phyloP scores from a whole-genome alignment of 1,140 invertebrate species.

The Anagrus nilaparvatae region DNA sequence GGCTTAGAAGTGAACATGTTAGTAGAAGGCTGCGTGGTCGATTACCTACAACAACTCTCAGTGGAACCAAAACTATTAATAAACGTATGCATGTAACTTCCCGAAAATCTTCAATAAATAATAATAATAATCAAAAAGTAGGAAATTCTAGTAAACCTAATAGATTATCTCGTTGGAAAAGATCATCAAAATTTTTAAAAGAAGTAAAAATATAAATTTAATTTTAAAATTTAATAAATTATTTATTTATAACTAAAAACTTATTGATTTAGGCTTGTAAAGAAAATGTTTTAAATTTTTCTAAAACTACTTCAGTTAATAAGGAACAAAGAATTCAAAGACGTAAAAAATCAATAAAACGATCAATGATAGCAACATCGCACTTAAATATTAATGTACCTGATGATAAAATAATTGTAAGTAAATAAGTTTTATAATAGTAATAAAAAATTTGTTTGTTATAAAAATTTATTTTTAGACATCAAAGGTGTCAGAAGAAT shows the following conservation, averaged over 20 bases:
- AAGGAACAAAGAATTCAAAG: constrained; percentile 33
- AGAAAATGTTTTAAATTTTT: constrained; percentile 41
- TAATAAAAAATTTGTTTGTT: not conserved
- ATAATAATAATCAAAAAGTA: constrained; percentile 31
- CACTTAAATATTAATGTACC: constrained; percentile 30
- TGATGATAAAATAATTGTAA: constrained; percentile 32
- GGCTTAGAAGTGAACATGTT: constrained; percentile 39
- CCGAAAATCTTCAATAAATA: constrained; percentile 33
- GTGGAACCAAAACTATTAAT: constrained; percentile 24
- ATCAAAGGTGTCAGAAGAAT: constrained; percentile 35
- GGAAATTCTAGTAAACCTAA: constrained; percentile 33
- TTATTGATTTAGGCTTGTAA: constrained; percentile 34
- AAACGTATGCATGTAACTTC: constrained; percentile 29
- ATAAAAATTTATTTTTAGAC: constrained; percentile 1
- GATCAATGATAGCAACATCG: constrained; percentile 39
- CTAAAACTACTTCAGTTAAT: constrained; percentile 34
- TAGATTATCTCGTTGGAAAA: constrained; percentile 35
- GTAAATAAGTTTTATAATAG: constrained; percentile 5
- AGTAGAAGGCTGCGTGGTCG: constrained; percentile 39
- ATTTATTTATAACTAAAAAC: constrained; percentile 17
- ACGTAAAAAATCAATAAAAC: constrained; percentile 38
- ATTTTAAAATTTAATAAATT: constrained; percentile 1
- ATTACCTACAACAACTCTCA: constrained; percentile 23
- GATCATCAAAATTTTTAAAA: constrained; percentile 36
- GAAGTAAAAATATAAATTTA: constrained; percentile 25